Conservation (phyloP, 1,140 invertebrate species). For the Octopus sinensis region DNA sequence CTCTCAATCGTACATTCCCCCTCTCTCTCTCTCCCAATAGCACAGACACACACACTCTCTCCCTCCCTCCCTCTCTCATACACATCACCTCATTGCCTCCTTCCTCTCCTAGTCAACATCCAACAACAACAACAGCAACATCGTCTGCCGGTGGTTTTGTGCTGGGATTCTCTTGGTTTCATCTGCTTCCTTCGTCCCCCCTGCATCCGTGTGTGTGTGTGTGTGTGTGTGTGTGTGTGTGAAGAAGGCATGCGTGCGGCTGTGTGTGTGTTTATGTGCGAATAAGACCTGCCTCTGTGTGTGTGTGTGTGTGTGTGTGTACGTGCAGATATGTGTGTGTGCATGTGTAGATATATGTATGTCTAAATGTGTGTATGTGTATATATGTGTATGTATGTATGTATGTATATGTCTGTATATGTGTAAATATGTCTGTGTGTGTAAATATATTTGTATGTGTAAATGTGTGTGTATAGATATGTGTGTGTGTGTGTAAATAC, state of each 20-base stretch:
- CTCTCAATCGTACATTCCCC: too few species aligned
- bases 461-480: background rate
- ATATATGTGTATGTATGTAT: background rate
- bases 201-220: too few species aligned
- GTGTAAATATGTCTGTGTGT: background rate
- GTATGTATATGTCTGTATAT: background rate
- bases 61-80: too few species aligned
- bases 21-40: too few species aligned
- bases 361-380: background rate
- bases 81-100: too few species aligned
- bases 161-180: too few species aligned
- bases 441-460: background rate
- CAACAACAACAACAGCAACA: too few species aligned
- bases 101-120: too few species aligned
- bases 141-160: too few species aligned
- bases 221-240: background rate
- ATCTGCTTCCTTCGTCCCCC: too few species aligned
- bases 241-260: background rate
- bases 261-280: background rate
- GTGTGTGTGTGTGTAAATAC: background rate
- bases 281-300: background rate
- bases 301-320: slow-evolving; percentile 2
- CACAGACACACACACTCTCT: too few species aligned
- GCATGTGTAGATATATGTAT: background rate
- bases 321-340: background rate